A percentile compares a stretch with the other conserved stretches of the same genome.
These are phyloP conservation scores for Masnerella sp. DNA, from an alignment of 2,888 invertebrate genomes.

Conservation along the genomic window DNA sequence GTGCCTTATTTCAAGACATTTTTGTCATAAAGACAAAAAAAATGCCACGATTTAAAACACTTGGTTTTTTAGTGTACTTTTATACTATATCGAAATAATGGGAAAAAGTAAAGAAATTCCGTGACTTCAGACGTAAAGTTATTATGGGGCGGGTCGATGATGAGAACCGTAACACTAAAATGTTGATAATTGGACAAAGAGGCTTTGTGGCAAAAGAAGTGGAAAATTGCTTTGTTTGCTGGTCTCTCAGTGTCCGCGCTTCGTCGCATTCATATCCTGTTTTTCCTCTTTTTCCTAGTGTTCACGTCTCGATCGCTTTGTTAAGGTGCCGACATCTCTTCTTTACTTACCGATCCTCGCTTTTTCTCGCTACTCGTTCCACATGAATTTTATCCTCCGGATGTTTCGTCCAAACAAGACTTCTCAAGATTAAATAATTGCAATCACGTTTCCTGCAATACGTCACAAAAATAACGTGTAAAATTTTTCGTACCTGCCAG, in stretches of 20 bases:
- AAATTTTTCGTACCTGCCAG: too few relatives aligned
- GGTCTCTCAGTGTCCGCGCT: conserved; percentile 5
- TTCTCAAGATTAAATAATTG: conserved; percentile 25
- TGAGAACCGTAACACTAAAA: conserved; percentile 20
- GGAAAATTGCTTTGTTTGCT: conserved; percentile 44
- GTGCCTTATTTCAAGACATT: too few relatives aligned
- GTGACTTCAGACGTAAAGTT: too few relatives aligned
- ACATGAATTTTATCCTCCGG: conserved; percentile 17
- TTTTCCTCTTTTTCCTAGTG: conserved; percentile 29
- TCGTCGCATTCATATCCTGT: conserved; percentile 12
- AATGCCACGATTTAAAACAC: too few relatives aligned
- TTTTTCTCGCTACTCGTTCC: conserved; percentile 24
- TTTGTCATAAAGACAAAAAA: too few relatives aligned
- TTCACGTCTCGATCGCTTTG: conserved; percentile 25
- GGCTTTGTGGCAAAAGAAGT: conserved; percentile 16
- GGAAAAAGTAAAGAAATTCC: too few relatives aligned
- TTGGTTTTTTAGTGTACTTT: too few relatives aligned
- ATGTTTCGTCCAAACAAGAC: conserved; percentile 15
- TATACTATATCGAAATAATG: too few relatives aligned
- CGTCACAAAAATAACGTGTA: not conserved
- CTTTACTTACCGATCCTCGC: conserved; percentile 13
- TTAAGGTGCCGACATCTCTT: conserved; percentile 31
- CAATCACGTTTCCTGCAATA: conserved; percentile 13
- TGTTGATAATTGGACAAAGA: conserved; percentile 25
- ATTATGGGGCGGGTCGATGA: conserved; percentile 18